A percentile compares a stretch with the other conserved stretches of the same genome.
These are phyloP conservation scores for Cephus nigrinus DNA, from an alignment of 2,888 invertebrate genomes.

Conservation along the genomic window DNA sequence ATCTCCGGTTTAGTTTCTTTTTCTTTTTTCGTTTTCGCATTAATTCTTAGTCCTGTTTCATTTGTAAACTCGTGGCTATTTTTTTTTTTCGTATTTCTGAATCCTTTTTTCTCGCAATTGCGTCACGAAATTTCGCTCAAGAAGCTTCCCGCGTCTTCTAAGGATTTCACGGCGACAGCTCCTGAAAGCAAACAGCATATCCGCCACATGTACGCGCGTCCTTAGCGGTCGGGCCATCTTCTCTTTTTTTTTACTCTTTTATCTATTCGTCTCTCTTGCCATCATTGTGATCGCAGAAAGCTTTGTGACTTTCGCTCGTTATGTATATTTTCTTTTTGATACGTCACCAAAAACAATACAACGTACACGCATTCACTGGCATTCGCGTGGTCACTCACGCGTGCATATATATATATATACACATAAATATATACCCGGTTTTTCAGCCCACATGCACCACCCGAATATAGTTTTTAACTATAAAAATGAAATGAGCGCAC, in stretches of 20 bases:
- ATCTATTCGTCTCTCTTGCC: slow-evolving; percentile 14
- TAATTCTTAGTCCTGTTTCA: slow-evolving; percentile 12
- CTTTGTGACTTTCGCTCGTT: background rate
- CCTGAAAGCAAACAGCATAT: slow-evolving; percentile 63
- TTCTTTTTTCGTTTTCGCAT: slow-evolving; percentile 4
- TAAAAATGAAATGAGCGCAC: too few species aligned
- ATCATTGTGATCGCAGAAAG: background rate
- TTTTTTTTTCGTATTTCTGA: slow-evolving; percentile 16
- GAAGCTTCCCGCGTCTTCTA: slow-evolving; percentile 55
- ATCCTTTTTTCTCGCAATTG: slow-evolving; percentile 26
- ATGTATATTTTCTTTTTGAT: background rate
- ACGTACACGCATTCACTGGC: background rate
- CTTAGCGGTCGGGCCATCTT: background rate
- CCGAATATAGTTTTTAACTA: too few species aligned
- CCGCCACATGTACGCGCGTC: slow-evolving; percentile 55
- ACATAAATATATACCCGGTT: too few species aligned
- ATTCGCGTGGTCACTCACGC: background rate
- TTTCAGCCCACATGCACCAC: too few species aligned
- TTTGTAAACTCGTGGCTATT: slow-evolving; percentile 7
- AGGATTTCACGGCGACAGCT: slow-evolving; percentile 67
- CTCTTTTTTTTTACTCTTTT: background rate
- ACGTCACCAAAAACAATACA: background rate
- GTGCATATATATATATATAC: background rate
- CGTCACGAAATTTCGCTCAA: slow-evolving; percentile 35
- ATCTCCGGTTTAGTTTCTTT: slow-evolving; percentile 18